phyloP scores from a whole-genome alignment of 2,113 vertebrate species.

The Marcusenius ussheri region DNA sequence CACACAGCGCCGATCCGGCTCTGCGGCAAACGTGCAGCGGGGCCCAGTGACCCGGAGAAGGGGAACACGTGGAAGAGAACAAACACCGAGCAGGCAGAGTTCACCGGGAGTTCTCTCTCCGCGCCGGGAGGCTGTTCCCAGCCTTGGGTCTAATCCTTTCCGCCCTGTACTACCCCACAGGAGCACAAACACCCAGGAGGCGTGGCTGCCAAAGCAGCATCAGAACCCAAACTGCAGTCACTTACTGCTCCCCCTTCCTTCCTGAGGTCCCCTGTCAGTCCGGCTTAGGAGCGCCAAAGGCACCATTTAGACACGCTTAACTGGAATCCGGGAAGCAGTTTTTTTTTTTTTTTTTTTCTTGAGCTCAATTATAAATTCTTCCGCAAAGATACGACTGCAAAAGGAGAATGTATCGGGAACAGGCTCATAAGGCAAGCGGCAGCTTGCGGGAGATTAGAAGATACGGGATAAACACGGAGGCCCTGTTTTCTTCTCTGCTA shows the following conservation, averaged over 20 bases:
- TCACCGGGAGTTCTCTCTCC: conserved; percentile 11
- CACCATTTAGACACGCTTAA: background rate
- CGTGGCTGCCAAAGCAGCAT: background rate
- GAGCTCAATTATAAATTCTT: background rate
- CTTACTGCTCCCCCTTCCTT: background rate
- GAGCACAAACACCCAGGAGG: background rate
- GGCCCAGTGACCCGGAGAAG: background rate
- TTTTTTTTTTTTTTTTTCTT: background rate
- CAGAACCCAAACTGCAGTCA: background rate
- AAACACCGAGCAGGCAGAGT: background rate
- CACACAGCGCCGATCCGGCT: background rate
- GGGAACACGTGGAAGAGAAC: background rate
- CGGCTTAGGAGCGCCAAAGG: background rate
- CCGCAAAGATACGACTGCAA: background rate
- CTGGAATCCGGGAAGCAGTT: background rate
- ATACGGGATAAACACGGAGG: background rate
- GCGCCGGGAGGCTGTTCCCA: background rate
- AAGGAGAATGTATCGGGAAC: background rate
- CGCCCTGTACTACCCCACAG: background rate
- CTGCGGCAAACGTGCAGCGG: background rate
- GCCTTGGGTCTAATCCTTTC: conserved; percentile 21
- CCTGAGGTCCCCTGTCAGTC: background rate
- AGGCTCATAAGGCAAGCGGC: background rate
- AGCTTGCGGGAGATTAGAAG: background rate
- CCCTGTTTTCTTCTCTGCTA: background rate